Percentiles rank a stretch among this genome's conserved stretches.
Conservation (phyloP, 2,113 vertebrate species). For the Pungitius pungitius region DNA sequence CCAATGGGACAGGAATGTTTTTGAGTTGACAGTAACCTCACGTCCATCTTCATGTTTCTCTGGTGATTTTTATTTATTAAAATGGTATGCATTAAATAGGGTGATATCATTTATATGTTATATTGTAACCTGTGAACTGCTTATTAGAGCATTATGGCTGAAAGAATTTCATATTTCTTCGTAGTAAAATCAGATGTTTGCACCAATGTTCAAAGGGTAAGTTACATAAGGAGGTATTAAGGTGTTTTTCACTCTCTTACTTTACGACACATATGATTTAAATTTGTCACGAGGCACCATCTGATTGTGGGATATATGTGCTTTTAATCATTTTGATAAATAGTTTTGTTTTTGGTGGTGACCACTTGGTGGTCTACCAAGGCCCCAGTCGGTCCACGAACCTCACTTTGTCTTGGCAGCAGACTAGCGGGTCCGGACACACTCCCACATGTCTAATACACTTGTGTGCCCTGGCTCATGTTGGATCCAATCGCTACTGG, state of each 20-base stretch:
- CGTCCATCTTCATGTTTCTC: background rate
- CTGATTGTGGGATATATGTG: background rate
- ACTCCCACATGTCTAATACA: slow-evolving; percentile 1
- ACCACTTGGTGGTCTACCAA: background rate
- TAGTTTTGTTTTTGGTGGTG: background rate
- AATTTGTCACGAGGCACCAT: background rate
- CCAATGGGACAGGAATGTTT: background rate
- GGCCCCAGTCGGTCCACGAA: slow-evolving; percentile 5
- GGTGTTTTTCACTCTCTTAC: background rate
- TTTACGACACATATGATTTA: background rate
- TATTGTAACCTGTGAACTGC: background rate
- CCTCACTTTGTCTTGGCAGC: slow-evolving; percentile 12
- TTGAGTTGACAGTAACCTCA: background rate
- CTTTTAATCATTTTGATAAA: background rate
- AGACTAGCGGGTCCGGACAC: slow-evolving; percentile 19
- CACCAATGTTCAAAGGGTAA: slow-evolving; percentile 4
- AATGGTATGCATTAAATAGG: background rate
- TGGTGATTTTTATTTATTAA: background rate
- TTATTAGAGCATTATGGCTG: too few relatives aligned
- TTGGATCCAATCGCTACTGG: slow-evolving; percentile 66
- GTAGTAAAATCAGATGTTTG: background rate
- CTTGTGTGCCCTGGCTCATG: slow-evolving; percentile 58
- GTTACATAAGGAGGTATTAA: background rate
- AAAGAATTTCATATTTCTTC: background rate
- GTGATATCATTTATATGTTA: background rate